phyloP scores from a whole-genome alignment of 2,113 vertebrate genomes.

The Camelus bactrianus region DNA sequence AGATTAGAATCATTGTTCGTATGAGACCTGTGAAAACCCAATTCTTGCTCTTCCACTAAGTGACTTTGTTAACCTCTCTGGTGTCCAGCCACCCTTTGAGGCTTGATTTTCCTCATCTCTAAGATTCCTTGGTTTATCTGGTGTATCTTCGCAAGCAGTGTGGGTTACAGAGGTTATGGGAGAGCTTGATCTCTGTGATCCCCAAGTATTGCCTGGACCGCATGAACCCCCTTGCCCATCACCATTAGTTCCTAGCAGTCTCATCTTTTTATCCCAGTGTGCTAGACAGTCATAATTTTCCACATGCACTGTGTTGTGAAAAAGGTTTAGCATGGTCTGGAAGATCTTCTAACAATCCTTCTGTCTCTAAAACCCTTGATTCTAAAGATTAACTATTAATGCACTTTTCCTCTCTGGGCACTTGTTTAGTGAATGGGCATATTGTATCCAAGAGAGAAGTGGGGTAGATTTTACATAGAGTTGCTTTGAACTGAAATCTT shows the following conservation, averaged over 20 bases:
- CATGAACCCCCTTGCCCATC: not conserved
- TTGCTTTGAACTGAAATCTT: slow-evolving; percentile 45
- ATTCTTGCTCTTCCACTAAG: too few relatives aligned
- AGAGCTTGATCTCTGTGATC: not conserved
- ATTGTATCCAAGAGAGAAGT: not conserved
- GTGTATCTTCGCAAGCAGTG: not conserved
- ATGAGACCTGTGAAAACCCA: not conserved
- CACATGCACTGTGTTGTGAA: not conserved
- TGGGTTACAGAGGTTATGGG: not conserved
- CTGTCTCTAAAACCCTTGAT: not conserved
- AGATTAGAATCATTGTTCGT: not conserved
- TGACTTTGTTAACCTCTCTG: not conserved
- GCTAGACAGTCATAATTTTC: not conserved
- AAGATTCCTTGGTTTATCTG: not conserved
- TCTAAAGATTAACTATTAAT: not conserved
- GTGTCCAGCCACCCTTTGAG: not conserved
- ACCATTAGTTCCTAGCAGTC: too few relatives aligned
- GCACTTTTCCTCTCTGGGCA: not conserved
- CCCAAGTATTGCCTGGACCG: not conserved
- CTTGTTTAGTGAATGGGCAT: not conserved
- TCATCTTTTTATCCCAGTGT: not conserved
- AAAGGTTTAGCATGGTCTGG: not conserved
- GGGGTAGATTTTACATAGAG: not conserved
- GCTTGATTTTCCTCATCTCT: not conserved
- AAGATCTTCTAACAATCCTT: not conserved